Base-by-base conservation (phyloP, 2,888 invertebrate species). In the Microdon myrmicae region DNA sequence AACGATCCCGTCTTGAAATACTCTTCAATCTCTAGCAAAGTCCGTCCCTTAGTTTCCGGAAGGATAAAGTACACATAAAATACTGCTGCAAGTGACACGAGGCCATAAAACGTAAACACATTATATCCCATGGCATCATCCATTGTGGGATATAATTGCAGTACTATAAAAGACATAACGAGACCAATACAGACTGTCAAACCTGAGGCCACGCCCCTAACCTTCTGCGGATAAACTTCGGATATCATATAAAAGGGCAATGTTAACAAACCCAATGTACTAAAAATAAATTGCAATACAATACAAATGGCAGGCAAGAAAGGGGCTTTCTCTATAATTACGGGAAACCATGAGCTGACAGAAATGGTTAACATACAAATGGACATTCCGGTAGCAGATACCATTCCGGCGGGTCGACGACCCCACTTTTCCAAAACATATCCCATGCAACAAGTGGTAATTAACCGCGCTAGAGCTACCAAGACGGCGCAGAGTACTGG, bases 201-300 rank as follows among this genome's bases (percentile, higher is more conserved):
- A 0, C 88, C 88, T 1, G 88, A 86, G 0, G 88, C 89, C 3
- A 86, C 73, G 3, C 88, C 88, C n/a, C 87, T 79, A 0, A 83
- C 82, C 41, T 81, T 82, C 2, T 83, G 82, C 0, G 88, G 84
- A 72, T 87, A 89, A 0, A 90, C 82, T 78, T 90, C 90, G 0
- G 89, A 89, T 68, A 87, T 86, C 84, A 90, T 85, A 34, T 88
- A 85, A 86, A 90, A 90, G 0, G 90, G 89, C 54, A 90, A 73
- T 2, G 89, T 87, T 5, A 87, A 56, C 35, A 79, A 69, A 20
- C 89, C 78, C 69, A 75, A 72, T 2, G 77, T 79, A 68, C 74
- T 87, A 78, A 44, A 89, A 72, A 73, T 84, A 80, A 67, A 82
- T 73, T 69, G 77, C 2, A 75, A 58, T 2, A 79, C 69, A 39